Percentiles rank a stretch among this genome's conserved stretches.
Evolutionary conservation across 2,113 vertebrate genomes (phyloP).

Genomic region (Chrysemys picta): DNA sequence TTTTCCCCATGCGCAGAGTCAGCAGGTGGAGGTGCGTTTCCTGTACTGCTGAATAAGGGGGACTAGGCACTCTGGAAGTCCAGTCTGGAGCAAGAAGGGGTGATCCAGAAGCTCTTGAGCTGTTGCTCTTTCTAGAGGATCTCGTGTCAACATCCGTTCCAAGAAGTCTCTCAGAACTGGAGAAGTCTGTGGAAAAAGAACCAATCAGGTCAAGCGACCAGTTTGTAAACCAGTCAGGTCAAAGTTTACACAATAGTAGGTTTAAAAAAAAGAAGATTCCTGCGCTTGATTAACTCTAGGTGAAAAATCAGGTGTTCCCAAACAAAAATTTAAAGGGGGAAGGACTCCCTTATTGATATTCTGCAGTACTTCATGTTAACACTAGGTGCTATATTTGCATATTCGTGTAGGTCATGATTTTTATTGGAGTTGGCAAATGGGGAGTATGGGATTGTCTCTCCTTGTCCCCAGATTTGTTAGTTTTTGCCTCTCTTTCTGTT

Average conservation of each 20-base stretch:
- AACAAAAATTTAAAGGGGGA: fast-evolving
- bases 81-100: slow-evolving; percentile 95
- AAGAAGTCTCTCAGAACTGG: slow-evolving; percentile 96
- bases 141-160: slow-evolving; percentile 94
- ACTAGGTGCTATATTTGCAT: fast-evolving
- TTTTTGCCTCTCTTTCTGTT: background rate
- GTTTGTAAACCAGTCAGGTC: no score
- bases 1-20: slow-evolving; percentile 33
- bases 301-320: background rate
- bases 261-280: background rate
- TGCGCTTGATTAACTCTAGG: background rate
- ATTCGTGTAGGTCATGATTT: background rate
- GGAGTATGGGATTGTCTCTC: background rate
- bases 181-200: slow-evolving; percentile 85
- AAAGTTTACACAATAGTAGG: fast-evolving
- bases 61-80: slow-evolving; percentile 95
- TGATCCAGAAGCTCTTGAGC: slow-evolving; percentile 96
- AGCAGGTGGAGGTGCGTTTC: slow-evolving; percentile 87
- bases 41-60: slow-evolving; percentile 96
- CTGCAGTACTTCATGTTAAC: background rate
- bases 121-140: slow-evolving; percentile 90
- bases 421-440: background rate
- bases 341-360: fast-evolving
- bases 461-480: background rate
- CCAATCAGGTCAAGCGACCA: background rate